phyloP scores from a whole-genome alignment of 2,797 vertebrate species.

The Alcedo quadribrachys region DNA sequence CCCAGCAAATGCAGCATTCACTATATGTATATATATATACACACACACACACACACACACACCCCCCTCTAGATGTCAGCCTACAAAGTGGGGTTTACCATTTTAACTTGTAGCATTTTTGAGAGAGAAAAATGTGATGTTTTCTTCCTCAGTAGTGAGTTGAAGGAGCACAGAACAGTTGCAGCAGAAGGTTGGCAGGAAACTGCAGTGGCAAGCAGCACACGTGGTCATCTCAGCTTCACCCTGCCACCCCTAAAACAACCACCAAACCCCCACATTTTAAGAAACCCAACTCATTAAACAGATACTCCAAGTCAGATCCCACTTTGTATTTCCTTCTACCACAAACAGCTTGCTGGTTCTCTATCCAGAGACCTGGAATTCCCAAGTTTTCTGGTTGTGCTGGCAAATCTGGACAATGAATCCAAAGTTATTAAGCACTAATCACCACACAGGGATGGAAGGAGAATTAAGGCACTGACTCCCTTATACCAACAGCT shows the following conservation, averaged over 20 bases:
- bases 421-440: not conserved
- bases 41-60: too few relatives aligned
- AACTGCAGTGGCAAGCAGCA: not conserved
- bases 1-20: not conserved
- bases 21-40: too few relatives aligned
- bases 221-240: accelerated
- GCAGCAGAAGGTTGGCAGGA: not conserved
- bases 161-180: not conserved
- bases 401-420: not conserved
- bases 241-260: not conserved
- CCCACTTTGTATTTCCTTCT: not conserved
- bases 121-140: not conserved
- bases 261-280: not conserved
- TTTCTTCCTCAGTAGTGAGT: not conserved
- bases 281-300: not conserved
- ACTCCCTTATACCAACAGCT: not conserved
- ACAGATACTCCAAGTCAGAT: not conserved
- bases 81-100: not conserved
- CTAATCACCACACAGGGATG: conserved; percentile 7
- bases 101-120: not conserved
- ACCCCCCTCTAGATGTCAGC: not conserved
- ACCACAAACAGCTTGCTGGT: not conserved
- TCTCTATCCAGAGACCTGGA: accelerated
- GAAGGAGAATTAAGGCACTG: not conserved
- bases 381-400: not conserved